Conservation (phyloP, 2,113 vertebrate species). For the Pavo muticus region DNA sequence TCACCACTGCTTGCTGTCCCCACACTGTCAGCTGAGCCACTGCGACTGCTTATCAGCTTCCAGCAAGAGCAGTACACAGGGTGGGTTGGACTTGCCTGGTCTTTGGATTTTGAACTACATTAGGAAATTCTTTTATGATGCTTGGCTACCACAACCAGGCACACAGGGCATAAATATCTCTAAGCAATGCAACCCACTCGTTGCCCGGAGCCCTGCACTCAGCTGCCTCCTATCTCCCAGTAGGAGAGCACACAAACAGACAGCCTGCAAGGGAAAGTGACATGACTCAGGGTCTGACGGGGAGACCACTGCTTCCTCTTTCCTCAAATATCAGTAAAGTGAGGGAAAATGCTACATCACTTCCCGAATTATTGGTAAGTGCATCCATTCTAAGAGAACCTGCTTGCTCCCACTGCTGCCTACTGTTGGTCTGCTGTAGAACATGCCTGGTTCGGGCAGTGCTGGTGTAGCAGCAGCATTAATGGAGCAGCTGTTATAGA, state of each 20-base stretch:
- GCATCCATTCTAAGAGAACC: background rate
- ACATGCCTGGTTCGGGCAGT: background rate
- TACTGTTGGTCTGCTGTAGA: background rate
- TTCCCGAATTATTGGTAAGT: background rate
- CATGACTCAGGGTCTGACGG: accelerated
- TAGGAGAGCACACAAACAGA: background rate
- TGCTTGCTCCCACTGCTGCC: background rate
- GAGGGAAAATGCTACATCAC: accelerated
- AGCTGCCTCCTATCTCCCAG: background rate
- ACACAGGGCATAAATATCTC: background rate
- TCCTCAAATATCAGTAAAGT: background rate
- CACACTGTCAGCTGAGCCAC: background rate
- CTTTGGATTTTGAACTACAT: slow-evolving; percentile 35
- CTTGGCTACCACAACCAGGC: background rate
- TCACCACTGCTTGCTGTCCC: background rate
- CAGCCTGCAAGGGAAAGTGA: background rate
- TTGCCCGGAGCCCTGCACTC: background rate
- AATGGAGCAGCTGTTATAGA: background rate
- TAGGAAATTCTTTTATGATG: background rate
- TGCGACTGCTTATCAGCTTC: background rate
- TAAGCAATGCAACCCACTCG: no score
- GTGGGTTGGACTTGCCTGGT: background rate
- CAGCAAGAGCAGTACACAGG: accelerated
- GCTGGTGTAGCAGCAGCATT: background rate
- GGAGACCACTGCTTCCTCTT: background rate